Percentiles rank a stretch among this genome's conserved stretches.
These are phyloP conservation scores for Thryonomys swinderianus DNA, from an alignment of 2,113 vertebrate genomes.

Conservation along the genomic window DNA sequence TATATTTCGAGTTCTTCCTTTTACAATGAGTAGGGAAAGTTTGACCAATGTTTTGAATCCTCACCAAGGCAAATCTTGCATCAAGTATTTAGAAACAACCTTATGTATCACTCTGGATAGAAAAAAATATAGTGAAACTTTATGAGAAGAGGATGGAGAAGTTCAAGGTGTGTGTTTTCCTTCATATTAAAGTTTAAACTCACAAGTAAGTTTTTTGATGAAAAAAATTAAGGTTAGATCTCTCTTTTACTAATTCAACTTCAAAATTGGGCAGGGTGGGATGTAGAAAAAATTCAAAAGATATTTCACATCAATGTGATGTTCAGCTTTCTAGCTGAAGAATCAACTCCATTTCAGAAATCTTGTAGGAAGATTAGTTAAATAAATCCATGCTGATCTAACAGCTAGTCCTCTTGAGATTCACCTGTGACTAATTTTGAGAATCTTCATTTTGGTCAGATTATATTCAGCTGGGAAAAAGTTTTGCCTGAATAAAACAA, in stretches of 20 bases:
- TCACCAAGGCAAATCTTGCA: background rate
- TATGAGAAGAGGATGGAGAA: background rate
- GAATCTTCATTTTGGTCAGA: background rate
- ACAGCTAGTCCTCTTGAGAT: background rate
- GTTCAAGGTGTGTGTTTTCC: background rate
- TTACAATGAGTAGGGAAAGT: constrained; percentile 9
- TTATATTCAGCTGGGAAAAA: constrained; percentile 26
- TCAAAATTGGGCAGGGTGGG: background rate
- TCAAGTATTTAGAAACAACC: constrained; percentile 48
- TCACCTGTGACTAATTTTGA: constrained; percentile 21
- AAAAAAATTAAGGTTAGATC: background rate
- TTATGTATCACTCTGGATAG: background rate
- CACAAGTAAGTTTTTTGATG: constrained; percentile 31
- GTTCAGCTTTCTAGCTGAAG: background rate
- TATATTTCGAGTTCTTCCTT: background rate
- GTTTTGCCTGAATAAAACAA: background rate
- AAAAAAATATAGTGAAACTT: constrained; percentile 8
- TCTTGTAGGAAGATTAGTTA: background rate
- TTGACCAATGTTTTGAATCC: constrained; percentile 30
- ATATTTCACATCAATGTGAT: background rate
- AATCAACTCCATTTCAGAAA: constrained; percentile 27
- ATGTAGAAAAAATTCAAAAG: background rate
- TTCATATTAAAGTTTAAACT: background rate
- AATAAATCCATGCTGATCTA: background rate
- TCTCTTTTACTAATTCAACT: constrained; percentile 53